These are phyloP conservation scores for Circaetus gallicus DNA, from an alignment of 2,113 vertebrate genomes.

Conservation along the genomic window DNA sequence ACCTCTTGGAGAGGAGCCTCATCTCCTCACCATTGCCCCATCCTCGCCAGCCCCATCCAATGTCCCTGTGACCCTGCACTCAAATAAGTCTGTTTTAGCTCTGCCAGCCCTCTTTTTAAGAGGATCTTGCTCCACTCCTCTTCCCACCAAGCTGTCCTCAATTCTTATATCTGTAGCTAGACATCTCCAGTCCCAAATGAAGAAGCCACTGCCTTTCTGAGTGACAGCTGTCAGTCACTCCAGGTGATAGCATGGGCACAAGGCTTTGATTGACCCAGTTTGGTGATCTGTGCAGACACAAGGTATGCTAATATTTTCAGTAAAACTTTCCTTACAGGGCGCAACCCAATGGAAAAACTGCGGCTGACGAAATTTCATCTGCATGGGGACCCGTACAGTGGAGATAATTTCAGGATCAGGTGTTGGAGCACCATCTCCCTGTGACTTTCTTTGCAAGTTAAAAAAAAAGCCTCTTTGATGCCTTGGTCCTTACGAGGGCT, in stretches of 20 bases:
- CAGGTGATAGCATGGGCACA: background rate
- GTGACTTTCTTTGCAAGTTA: background rate
- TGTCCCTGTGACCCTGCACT: accelerated
- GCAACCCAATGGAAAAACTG: background rate
- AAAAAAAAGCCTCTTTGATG: background rate
- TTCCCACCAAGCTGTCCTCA: background rate
- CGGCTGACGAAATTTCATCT: background rate
- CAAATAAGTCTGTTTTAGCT: background rate
- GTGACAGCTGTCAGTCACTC: background rate
- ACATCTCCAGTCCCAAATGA: too few species aligned
- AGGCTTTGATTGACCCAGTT: background rate
- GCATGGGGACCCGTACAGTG: background rate
- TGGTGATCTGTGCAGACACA: background rate
- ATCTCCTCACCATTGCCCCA: too few species aligned
- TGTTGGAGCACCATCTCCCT: background rate
- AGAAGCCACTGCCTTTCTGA: background rate
- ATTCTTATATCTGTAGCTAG: background rate
- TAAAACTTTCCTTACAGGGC: background rate
- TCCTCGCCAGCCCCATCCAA: background rate
- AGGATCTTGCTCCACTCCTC: background rate
- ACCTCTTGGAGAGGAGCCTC: background rate
- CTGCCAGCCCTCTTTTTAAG: background rate
- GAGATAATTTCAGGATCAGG: background rate
- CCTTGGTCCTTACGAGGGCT: background rate
- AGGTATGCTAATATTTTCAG: background rate